Evolutionary conservation across 2,797 vertebrate genomes (phyloP), one percentile per base, ranked within the genome.

Genomic region (Meda fulgida): DNA sequence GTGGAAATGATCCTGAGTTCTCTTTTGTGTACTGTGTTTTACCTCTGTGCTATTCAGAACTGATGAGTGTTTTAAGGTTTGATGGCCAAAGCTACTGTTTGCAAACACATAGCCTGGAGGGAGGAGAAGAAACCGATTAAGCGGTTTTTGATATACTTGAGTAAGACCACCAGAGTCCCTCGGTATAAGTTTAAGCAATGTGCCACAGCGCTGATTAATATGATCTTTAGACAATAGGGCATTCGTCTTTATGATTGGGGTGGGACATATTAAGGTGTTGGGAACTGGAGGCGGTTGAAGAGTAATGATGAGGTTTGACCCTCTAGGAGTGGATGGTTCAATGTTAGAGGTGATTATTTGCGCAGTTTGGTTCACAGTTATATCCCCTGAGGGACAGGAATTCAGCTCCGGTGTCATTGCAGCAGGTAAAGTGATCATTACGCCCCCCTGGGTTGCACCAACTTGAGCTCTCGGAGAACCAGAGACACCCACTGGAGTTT

Each of bases 341-440:
- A 53, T 31, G 36, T 51, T 71, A 43, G 73, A 36, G 34, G 36
- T 5, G 7, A 55, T n/a, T 34, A 55, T 10, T 34, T 71, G 75
- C 18, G 3, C 34, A 48, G 34, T 23, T 77, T 77, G 31, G 76
- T 84, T 81, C 21, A 70, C 60, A 78, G 38, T 29, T 60, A 81
- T 2, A 53, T 77, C 36, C 53, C 63, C 51, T 63, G 46, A 67
- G 31, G 67, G 21, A 48, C 31, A 67, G 1, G 53, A 23, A 46
- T 23, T 83, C 10, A 73, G 9, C 26, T 38, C n/a, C 29, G 85
- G 58, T 36, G 67, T 26, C 48, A 82, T 23, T 60, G 78, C 46
- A 84, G 75, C 31, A 48, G 88, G 75, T 77, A 89, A 65, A 73
- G 69, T 82, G 55, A 86, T 48, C 18, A 84, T 18, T 21, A 87